Conservation (phyloP, 2,888 invertebrate species). For the Lithosia quadra region DNA sequence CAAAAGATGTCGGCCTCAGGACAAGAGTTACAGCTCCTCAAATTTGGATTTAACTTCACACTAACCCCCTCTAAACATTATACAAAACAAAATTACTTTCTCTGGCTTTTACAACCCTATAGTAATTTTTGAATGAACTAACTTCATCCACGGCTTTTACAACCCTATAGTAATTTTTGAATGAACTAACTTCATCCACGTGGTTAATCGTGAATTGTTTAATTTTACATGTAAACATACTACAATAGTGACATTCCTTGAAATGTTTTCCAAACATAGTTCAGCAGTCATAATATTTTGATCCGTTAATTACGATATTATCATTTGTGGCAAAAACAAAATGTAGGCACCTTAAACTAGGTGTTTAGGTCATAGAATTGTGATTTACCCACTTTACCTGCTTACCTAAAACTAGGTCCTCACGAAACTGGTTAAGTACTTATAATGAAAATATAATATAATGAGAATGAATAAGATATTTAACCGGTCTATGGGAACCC, state of each 20-base stretch:
- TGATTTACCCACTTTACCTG: not conserved
- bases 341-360: not conserved
- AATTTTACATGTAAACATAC: not conserved
- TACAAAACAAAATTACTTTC: not conserved
- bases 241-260: constrained; percentile 11
- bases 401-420: not conserved
- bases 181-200: not conserved
- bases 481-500: not conserved
- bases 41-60: too few species aligned
- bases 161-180: too few species aligned
- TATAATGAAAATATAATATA: not conserved
- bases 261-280: constrained; percentile 11
- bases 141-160: not conserved
- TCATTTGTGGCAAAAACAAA: not conserved
- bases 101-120: not conserved
- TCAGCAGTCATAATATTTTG: constrained; percentile 12
- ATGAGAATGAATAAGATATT: not conserved
- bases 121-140: too few species aligned
- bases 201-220: not conserved
- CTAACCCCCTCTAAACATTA: too few species aligned
- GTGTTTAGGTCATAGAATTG: constrained; percentile 10
- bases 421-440: not conserved
- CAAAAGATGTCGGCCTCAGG: too few species aligned
- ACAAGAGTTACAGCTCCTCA: too few species aligned
- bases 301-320: not conserved